Evolutionary conservation across 2,113 vertebrate species (phyloP).

Genomic region (Brachyistius frenatus): DNA sequence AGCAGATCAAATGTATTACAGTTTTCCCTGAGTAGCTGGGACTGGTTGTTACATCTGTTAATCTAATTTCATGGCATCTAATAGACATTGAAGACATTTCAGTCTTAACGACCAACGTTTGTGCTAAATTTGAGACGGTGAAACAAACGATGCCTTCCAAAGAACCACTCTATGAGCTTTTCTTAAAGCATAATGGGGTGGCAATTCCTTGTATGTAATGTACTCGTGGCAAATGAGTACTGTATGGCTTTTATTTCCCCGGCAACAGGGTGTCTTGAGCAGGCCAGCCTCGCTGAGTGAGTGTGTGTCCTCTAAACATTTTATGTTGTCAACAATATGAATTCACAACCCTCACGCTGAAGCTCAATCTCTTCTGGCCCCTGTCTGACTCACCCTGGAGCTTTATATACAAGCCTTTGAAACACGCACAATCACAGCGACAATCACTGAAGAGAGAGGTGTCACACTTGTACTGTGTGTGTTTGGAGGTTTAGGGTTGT

Average conservation of each 20-base stretch:
- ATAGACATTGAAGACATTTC: too few species aligned
- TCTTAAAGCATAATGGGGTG: too few species aligned
- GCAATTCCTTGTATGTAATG: not conserved
- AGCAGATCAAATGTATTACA: too few species aligned
- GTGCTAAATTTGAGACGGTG: too few species aligned
- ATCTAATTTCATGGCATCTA: too few species aligned
- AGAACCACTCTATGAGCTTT: too few species aligned
- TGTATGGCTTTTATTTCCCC: not conserved
- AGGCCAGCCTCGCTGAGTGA: not conserved
- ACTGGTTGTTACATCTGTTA: too few species aligned
- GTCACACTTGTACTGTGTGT: slow-evolving; percentile 29
- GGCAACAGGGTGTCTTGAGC: not conserved
- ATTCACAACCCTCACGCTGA: slow-evolving; percentile 29
- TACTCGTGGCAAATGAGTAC: not conserved
- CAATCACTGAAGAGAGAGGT: slow-evolving; percentile 18
- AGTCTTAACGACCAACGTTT: too few species aligned
- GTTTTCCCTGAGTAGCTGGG: too few species aligned
- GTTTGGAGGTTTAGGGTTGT: slow-evolving; percentile 10
- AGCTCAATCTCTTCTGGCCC: slow-evolving; percentile 44
- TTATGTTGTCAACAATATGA: slow-evolving; percentile 15
- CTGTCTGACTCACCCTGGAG: slow-evolving; percentile 45
- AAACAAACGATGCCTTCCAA: too few species aligned
- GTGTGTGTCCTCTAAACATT: slow-evolving; percentile 34
- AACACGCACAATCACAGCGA: slow-evolving; percentile 23
- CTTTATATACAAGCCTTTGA: slow-evolving; percentile 22